phyloP scores from a whole-genome alignment of 2,888 invertebrate species.

The Conomelus anceps region DNA sequence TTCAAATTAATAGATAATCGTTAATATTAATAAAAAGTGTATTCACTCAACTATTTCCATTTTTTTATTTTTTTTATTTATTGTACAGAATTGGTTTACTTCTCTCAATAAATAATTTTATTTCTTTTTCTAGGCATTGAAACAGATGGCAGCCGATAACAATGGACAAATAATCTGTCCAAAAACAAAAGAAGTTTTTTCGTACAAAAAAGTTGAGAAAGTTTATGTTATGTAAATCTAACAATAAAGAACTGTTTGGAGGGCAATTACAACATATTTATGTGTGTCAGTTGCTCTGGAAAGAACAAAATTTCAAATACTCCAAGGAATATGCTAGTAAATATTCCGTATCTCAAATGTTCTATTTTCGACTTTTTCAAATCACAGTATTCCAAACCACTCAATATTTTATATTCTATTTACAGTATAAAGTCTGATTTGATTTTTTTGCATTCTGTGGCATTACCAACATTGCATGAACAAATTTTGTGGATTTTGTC shows the following conservation, averaged over 20 bases:
- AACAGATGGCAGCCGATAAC: constrained; percentile 83
- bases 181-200: constrained; percentile 85
- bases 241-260: constrained; percentile 15
- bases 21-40: no score
- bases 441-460: neutral
- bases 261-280: neutral
- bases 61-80: no score
- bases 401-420: neutral
- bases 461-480: neutral
- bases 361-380: neutral
- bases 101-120: neutral
- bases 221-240: constrained; percentile 87
- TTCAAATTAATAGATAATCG: no score
- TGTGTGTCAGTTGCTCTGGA: no score
- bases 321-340: neutral
- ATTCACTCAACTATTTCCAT: no score
- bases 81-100: no score
- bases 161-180: constrained; percentile 90
- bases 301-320: neutral
- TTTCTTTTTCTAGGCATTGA: constrained; percentile 61
- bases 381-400: neutral
- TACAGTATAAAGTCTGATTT: neutral
- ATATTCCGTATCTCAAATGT: neutral
- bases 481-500: neutral
- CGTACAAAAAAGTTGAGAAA: constrained; percentile 87